Evolutionary conservation across 2,888 invertebrate species (phyloP).

Genomic region (Ceriagrion tenellum): DNA sequence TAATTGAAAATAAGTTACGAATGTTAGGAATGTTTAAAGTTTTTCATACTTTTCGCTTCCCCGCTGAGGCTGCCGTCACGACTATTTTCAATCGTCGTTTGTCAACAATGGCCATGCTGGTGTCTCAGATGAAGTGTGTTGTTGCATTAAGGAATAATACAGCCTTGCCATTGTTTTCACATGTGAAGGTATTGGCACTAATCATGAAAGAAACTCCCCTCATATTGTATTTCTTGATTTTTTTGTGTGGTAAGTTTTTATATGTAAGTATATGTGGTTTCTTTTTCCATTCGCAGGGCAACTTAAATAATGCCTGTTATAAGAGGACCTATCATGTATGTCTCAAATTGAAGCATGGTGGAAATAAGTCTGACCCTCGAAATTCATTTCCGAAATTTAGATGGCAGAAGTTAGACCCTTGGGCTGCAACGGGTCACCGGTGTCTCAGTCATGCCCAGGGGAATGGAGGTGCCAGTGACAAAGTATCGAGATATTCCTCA

Average conservation of each 20-base stretch:
- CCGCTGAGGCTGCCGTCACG: too few species aligned
- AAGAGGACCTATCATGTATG: slow-evolving; percentile 16
- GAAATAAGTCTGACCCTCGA: background rate
- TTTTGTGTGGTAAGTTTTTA: background rate
- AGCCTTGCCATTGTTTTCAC: background rate
- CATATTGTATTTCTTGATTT: background rate
- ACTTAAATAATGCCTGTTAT: background rate
- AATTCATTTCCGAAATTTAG: background rate
- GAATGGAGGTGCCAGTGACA: slow-evolving; percentile 8
- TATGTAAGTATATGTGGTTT: background rate
- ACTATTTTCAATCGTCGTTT: background rate
- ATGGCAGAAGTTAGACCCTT: background rate
- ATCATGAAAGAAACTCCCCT: background rate
- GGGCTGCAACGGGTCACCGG: background rate
- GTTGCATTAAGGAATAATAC: background rate
- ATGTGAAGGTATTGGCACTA: background rate
- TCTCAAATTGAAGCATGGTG: background rate
- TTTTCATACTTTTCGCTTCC: background rate
- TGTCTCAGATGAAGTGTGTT: background rate
- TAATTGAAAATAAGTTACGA: too few species aligned
- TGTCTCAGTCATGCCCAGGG: slow-evolving; percentile 28
- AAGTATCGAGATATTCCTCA: background rate
- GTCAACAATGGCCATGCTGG: slow-evolving; percentile 56
- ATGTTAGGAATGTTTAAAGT: background rate
- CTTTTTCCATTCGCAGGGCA: background rate